Evolutionary conservation across 2,797 vertebrate species (phyloP).

Genomic region (Squalus acanthias): DNA sequence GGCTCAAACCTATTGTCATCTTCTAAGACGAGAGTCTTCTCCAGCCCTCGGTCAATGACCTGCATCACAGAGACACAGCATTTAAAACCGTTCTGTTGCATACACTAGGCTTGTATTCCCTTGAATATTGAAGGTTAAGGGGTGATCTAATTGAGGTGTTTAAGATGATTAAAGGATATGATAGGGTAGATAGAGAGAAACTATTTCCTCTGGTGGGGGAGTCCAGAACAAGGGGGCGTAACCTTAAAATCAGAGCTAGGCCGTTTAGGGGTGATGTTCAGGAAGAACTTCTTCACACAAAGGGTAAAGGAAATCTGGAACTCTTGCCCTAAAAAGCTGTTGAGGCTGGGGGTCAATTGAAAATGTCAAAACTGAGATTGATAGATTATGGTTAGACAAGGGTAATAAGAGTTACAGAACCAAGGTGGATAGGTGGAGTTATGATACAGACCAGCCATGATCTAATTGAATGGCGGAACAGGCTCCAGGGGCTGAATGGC

Average conservation of each 20-base stretch:
- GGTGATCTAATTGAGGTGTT: not conserved
- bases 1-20: slow-evolving; percentile 91
- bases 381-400: not conserved
- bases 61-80: slow-evolving; percentile 44
- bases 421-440: not conserved
- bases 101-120: not conserved
- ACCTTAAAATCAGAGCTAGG: not conserved
- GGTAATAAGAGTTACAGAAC: not conserved
- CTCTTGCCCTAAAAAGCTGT: not conserved
- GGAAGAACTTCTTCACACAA: not conserved
- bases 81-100: not conserved
- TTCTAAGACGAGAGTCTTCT: slow-evolving; percentile 80
- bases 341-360: not conserved
- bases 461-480: too few relatives aligned
- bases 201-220: not conserved
- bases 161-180: not conserved
- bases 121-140: not conserved
- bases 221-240: not conserved
- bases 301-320: not conserved
- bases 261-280: not conserved
- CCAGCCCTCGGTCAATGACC: slow-evolving; percentile 73
- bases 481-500: too few relatives aligned
- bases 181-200: not conserved
- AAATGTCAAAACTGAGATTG: not conserved
- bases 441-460: not conserved